phyloP scores from a whole-genome alignment of 2,113 vertebrate genomes.

The Paraplagusia blochii region DNA sequence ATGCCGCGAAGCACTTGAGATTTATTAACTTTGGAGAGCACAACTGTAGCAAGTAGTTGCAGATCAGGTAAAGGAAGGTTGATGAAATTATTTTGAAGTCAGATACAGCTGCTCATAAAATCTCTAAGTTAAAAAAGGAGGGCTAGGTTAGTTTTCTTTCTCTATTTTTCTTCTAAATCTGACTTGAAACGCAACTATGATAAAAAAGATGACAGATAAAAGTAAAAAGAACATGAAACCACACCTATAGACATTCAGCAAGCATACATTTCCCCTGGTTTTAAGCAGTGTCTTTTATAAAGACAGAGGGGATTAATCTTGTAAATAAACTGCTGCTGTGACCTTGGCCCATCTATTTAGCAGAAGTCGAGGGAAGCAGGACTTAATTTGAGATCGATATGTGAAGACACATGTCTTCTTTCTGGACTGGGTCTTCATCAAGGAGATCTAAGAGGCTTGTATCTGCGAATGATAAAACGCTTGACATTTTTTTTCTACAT shows the following conservation, averaged over 20 bases:
- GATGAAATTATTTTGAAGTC: constrained; percentile 4
- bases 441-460: constrained; percentile 47
- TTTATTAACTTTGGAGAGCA: constrained; percentile 29
- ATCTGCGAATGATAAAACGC: constrained; percentile 49
- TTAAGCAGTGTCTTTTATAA: too few species aligned
- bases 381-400: constrained; percentile 61
- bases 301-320: too few species aligned
- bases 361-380: constrained; percentile 23
- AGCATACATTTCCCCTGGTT: too few species aligned
- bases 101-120: not conserved
- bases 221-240: too few species aligned
- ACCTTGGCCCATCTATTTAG: constrained; percentile 49
- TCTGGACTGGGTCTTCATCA: constrained; percentile 49
- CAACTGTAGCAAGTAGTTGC: constrained; percentile 11
- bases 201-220: too few species aligned
- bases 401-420: constrained; percentile 42
- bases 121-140: too few species aligned
- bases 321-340: constrained; percentile 36
- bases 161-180: too few species aligned
- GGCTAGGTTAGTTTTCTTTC: too few species aligned
- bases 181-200: too few species aligned
- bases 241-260: too few species aligned
- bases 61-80: not conserved
- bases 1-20: constrained; percentile 23
- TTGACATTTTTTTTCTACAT: constrained; percentile 37